Conservation (phyloP, 1,140 invertebrate species). For the Diabrotica virgifera region DNA sequence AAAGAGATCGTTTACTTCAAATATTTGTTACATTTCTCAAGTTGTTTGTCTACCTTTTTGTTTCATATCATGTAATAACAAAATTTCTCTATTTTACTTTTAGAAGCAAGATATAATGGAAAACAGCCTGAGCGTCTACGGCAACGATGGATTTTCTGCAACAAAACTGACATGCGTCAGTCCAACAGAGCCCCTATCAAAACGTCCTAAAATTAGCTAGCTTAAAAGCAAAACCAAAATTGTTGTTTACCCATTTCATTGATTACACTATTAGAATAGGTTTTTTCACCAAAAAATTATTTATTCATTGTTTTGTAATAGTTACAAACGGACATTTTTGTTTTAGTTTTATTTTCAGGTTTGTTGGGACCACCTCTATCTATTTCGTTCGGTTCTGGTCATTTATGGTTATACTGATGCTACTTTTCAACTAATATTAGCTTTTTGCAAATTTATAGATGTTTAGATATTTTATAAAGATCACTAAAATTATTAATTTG, state of each 20-base stretch:
- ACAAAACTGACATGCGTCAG: slow-evolving; percentile 44
- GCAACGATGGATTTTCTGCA: slow-evolving; percentile 28
- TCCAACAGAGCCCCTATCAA: slow-evolving; percentile 42
- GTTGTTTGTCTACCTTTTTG: too few relatives aligned
- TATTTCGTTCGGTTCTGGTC: too few relatives aligned
- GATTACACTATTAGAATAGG: neutral
- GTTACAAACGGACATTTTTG: too few relatives aligned
- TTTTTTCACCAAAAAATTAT: neutral
- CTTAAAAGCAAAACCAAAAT: slow-evolving; percentile 27
- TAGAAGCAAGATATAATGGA: slow-evolving; percentile 46
- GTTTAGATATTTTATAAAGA: too few relatives aligned
- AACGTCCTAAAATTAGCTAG: slow-evolving; percentile 48
- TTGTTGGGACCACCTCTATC: slow-evolving; percentile 24
- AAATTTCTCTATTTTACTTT: slow-evolving; percentile 7
- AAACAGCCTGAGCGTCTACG: slow-evolving; percentile 43
- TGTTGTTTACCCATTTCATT: slow-evolving; percentile 8
- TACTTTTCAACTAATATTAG: too few relatives aligned
- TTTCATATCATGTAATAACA: too few relatives aligned
- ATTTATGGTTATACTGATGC: too few relatives aligned
- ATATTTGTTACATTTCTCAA: too few relatives aligned
- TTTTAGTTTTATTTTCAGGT: slow-evolving; percentile 7
- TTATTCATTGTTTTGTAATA: slow-evolving; percentile 3
- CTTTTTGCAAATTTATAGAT: too few relatives aligned
- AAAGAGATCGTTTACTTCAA: too few relatives aligned
- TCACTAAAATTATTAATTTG: too few relatives aligned